Conservation (phyloP, 2,888 invertebrate genomes). For the Odontocolon sp. region DNA sequence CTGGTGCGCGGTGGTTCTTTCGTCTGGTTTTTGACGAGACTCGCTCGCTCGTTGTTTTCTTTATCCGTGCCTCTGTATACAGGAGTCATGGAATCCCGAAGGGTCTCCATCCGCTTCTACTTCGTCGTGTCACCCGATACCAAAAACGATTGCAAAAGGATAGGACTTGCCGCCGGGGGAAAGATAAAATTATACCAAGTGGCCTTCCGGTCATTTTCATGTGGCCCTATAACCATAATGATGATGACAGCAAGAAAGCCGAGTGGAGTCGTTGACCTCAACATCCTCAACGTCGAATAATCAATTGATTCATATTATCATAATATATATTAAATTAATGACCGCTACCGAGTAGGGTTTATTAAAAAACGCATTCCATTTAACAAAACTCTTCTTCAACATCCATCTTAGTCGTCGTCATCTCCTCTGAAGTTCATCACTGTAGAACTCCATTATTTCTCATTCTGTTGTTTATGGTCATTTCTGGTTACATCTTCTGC, state of each 20-base stretch:
- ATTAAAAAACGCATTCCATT: conserved; percentile 27
- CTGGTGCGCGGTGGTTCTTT: conserved; percentile 8
- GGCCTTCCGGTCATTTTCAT: conserved; percentile 61
- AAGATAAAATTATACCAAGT: conserved; percentile 59
- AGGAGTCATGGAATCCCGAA: conserved; percentile 26
- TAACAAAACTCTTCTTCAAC: conserved; percentile 29
- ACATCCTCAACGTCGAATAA: no score
- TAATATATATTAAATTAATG: conserved; percentile 36
- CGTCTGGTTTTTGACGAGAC: conserved; percentile 50
- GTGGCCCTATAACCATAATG: conserved; percentile 47
- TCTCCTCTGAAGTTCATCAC: conserved; percentile 33
- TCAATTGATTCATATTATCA: conserved; percentile 54
- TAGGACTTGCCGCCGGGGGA: conserved; percentile 45
- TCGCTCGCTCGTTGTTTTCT: conserved; percentile 44
- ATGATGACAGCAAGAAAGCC: conserved; percentile 40
- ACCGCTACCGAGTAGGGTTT: background rate
- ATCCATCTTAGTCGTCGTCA: background rate
- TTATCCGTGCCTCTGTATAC: conserved; percentile 12
- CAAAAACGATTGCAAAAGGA: conserved; percentile 59
- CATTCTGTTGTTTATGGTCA: conserved; percentile 14
- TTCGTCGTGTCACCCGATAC: conserved; percentile 58
- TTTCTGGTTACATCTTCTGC: background rate
- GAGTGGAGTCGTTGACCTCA: conserved; percentile 2
- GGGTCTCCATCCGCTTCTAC: conserved; percentile 34
- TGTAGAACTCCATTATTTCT: conserved; percentile 43